Evolutionary conservation across 2,797 vertebrate genomes (phyloP), one percentile per base, ranked within the genome.

Genomic region (Chrysocyon brachyurus): DNA sequence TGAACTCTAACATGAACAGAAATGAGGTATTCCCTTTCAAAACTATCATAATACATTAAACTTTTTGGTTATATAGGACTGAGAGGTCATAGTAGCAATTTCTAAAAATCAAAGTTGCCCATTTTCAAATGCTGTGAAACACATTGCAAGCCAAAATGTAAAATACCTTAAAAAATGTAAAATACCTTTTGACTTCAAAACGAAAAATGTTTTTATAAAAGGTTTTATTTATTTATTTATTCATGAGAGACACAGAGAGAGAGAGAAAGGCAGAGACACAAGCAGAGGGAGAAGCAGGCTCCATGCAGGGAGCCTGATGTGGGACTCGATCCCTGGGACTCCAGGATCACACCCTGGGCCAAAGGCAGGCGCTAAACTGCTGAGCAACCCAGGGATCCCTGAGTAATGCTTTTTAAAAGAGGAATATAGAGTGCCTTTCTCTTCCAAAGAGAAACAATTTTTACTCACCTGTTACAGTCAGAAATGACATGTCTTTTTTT

Each of bases 51-150:
- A 54, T 31, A 97, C 1, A 31, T 31, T 70, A 46, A 19, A 26
- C 85, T 97, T 97, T 79, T 83, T 16, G 83, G 61, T 94, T 91
- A 36, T 81, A 19, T 77, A 75, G 7, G 78, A 90, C 64, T 91
- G 5, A 33, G 66, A 36, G 75, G 63, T 11, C 14, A 68, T 24
- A 94, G 72, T 11, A 96, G n/a, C 28, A 95, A n/a, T 96, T 83
- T 87, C 89, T 49, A 33, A 21, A 96, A 95, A 81, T 40, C 6
- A 52, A 73, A 85, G 3, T 33, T 89, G 52, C 56, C 52, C 49
- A 90, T 52, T 97, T 97, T 85, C 83, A 96, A 96, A 91, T 61
- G 84, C 72, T 77, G 1, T 10, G 73, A 36, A 91, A 94, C 52
- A 63, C 12, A 16, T 26, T 59, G 24, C 63, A 98, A 72, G n/a